A percentile compares a stretch with the other conserved stretches of the same genome.
Conservation (phyloP, 2,797 vertebrate species). For the Lacerta bilineata region DNA sequence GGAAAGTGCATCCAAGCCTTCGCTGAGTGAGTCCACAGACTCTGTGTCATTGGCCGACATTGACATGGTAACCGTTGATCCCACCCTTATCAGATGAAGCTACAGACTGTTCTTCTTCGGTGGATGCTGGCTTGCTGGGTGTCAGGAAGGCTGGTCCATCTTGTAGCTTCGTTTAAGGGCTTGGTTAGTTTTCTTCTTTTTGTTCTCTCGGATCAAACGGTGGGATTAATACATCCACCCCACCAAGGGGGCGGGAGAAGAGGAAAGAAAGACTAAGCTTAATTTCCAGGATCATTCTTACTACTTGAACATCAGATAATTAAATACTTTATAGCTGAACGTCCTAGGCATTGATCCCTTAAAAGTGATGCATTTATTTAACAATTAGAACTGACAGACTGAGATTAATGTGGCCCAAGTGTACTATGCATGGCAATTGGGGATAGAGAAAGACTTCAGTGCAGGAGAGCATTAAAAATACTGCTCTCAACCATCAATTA, state of each 20-base stretch:
- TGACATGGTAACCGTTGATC: slow-evolving; percentile 92
- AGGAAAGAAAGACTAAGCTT: not conserved
- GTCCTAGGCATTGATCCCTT: slow-evolving; percentile 25
- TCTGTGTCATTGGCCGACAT: slow-evolving; percentile 89
- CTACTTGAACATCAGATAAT: slow-evolving; percentile 31
- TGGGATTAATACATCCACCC: slow-evolving; percentile 36
- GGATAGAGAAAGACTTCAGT: not conserved
- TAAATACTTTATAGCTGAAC: slow-evolving; percentile 46
- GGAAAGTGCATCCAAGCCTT: slow-evolving; percentile 91
- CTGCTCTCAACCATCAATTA: not conserved
- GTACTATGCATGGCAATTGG: fast-evolving
- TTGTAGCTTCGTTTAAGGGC: too few relatives aligned
- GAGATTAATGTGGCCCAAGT: slow-evolving; percentile 24
- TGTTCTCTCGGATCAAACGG: too few relatives aligned
- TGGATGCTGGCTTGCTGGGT: slow-evolving; percentile 64
- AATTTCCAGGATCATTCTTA: slow-evolving; percentile 48
- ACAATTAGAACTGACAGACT: slow-evolving; percentile 30
- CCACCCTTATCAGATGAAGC: slow-evolving; percentile 78
- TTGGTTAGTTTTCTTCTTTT: slow-evolving; percentile 97
- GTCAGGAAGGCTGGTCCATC: slow-evolving; percentile 65
- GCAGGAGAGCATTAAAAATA: not conserved
- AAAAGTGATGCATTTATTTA: slow-evolving; percentile 42
- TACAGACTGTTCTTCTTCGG: slow-evolving; percentile 76
- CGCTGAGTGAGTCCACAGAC: slow-evolving; percentile 93
- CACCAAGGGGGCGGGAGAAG: not conserved